phyloP scores from a whole-genome alignment of 2,797 vertebrate genomes.

The Merluccius polli region DNA sequence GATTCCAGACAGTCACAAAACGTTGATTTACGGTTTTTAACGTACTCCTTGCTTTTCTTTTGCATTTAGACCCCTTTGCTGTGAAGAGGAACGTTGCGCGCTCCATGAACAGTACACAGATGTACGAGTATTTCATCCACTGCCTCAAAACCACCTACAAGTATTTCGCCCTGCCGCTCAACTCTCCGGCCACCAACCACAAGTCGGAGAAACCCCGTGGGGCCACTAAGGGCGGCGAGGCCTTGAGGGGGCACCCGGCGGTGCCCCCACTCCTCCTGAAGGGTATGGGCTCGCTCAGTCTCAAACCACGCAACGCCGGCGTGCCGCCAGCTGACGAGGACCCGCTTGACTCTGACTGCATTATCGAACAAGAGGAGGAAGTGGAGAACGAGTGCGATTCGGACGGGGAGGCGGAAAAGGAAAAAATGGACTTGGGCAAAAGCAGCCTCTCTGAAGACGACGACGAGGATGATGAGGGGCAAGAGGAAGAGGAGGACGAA shows the following conservation, averaged over 20 bases:
- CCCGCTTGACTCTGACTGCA: slow-evolving; percentile 74
- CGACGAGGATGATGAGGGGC: slow-evolving; percentile 57
- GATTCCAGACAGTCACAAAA: background rate
- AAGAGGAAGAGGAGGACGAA: slow-evolving; percentile 59
- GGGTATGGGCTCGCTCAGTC: slow-evolving; percentile 41
- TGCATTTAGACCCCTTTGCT: slow-evolving; percentile 84
- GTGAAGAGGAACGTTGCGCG: slow-evolving; percentile 92
- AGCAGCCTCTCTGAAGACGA: slow-evolving; percentile 67
- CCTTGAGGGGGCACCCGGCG: slow-evolving; percentile 8
- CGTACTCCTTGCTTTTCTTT: slow-evolving; percentile 10
- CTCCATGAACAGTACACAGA: slow-evolving; percentile 86
- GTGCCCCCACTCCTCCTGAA: slow-evolving; percentile 19
- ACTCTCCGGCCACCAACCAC: slow-evolving; percentile 46
- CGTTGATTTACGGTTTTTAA: background rate
- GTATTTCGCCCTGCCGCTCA: slow-evolving; percentile 88
- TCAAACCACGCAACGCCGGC: slow-evolving; percentile 31
- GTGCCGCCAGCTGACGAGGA: slow-evolving; percentile 27
- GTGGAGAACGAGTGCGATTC: slow-evolving; percentile 73
- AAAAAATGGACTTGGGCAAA: slow-evolving; percentile 61
- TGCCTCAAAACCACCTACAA: slow-evolving; percentile 93
- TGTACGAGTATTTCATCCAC: slow-evolving; percentile 89
- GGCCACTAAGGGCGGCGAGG: slow-evolving; percentile 21
- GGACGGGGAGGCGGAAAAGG: slow-evolving; percentile 71
- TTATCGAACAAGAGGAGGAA: slow-evolving; percentile 76
- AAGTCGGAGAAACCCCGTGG: slow-evolving; percentile 22